Evolutionary conservation across 2,113 vertebrate genomes (phyloP), one percentile per base, ranked within the genome.

Genomic region (Myotis lucifugus): DNA sequence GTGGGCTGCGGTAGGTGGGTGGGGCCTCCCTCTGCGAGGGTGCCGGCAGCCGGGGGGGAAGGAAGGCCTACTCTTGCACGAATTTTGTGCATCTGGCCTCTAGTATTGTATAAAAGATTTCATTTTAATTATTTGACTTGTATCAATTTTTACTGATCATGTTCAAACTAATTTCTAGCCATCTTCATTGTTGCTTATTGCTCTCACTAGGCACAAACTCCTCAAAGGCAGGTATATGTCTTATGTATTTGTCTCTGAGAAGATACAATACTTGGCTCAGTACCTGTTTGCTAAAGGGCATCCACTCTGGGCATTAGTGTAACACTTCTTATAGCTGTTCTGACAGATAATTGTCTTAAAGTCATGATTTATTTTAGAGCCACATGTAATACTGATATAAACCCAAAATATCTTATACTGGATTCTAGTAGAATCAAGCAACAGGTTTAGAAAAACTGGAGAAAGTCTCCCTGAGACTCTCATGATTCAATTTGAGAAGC

Each of bases 401-500:
- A 91, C 11, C 23, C 54, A 54, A n/a, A 95, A 78, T 23, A 69
- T 34, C 29, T 72, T 95, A 32, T 81, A 73, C 32, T 89, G 25
- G 54, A 79, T 93, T 90, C 79, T 59, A 74, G 21, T 15, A 67
- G 56, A 91, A 64, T 46, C 10, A 61, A 86, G 69, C 25, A 90
- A 89, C 15, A n/a, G 9, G 10, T 92, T 90, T 94, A 56, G 17
- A 85, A 92, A 86, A 83, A 56, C 34, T 84, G 40, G 6, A 85
- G 67, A 85, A 70, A 66, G 50, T 64, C 15, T 70, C 7, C 34
- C 25, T 11, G 29, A 46, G 77, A 82, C 29, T 15, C 52, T 21
- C 46, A 83, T 6, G 34, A 76, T 32, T 37, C 9, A 32, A n/a
- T 29, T 70, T 85, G 37, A 81, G 25, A 54, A 70, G 46, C 50